Evolutionary conservation across 2,113 vertebrate species (phyloP), one percentile per base, ranked within the genome.

Genomic region (Pavo muticus): DNA sequence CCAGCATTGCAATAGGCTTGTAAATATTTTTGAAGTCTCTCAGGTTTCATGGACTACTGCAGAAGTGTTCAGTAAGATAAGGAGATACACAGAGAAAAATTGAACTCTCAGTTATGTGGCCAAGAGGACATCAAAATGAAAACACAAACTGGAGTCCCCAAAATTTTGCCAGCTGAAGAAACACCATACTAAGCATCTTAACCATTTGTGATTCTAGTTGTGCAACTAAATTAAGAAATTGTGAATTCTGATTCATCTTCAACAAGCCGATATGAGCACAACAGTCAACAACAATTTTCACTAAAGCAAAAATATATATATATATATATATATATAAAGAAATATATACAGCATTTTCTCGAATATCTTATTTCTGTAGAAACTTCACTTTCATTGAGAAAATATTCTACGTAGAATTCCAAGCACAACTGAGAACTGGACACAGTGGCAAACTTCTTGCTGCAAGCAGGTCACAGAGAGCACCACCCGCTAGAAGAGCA

Each of bases 21-120:
- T 88, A 88, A 91, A 95, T 87, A 73, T 42, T 64, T 93, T 85
- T 74, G 0, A 80, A 93, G 72, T 73, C 45, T 17, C 17, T 71
- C 14, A 59, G 10, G 60, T 86, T 93, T 60, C 69, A 52, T 70
- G 35, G 80, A 64, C 48, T 83, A 27, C 69, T 73, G 35, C 8
- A 80, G 79, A 71, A 15, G 2, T 37, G 14, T 48, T 79, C 64
- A 88, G 42, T 14, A 79, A 80, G 21, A 1, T 4, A 70, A 83
- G 14, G 48, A 87, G 8, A 30, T 25, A 13, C 37, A 86, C 24
- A 60, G 13, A 68, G 29, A 65, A 90, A 88, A 86, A 78, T 1
- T 35, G 11, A 3, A 5, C 45, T 79, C 35, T 91, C 19, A 65
- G 5, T 8, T 19, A 8, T 6, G 59, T 4, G 14, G 35, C 68